Evolutionary conservation across 2,797 vertebrate genomes (phyloP).

Genomic region (Holocentrus rufus): DNA sequence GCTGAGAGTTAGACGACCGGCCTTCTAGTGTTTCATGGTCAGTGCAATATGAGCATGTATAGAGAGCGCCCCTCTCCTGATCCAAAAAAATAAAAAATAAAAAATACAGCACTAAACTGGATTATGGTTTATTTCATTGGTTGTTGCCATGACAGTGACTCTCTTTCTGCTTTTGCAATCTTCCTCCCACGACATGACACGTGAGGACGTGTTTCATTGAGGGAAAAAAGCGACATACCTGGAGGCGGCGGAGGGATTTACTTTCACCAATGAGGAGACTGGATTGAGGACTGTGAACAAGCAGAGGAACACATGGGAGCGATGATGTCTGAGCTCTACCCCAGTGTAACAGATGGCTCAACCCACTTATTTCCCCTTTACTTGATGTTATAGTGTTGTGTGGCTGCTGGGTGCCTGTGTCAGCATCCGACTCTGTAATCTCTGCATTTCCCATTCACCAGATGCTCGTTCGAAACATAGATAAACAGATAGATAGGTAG

Average conservation of each 20-base stretch:
- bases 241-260: background rate
- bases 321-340: background rate
- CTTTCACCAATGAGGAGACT: background rate
- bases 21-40: slow-evolving; percentile 1
- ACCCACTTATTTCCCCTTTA: background rate
- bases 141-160: slow-evolving; percentile 59
- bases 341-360: background rate
- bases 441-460: background rate
- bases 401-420: slow-evolving; percentile 7
- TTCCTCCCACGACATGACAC: slow-evolving; percentile 31
- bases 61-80: background rate
- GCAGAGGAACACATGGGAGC: background rate
- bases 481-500: background rate
- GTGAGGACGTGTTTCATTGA: background rate
- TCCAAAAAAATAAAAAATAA: background rate
- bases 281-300: background rate
- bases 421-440: slow-evolving; percentile 11
- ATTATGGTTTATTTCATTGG: slow-evolving; percentile 44
- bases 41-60: background rate
- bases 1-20: background rate
- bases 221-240: background rate
- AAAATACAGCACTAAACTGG: background rate
- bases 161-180: slow-evolving; percentile 57
- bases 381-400: slow-evolving; percentile 30
- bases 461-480: background rate